Base-by-base conservation (phyloP, 2,113 vertebrate species). In the Neoarius graeffei region DNA sequence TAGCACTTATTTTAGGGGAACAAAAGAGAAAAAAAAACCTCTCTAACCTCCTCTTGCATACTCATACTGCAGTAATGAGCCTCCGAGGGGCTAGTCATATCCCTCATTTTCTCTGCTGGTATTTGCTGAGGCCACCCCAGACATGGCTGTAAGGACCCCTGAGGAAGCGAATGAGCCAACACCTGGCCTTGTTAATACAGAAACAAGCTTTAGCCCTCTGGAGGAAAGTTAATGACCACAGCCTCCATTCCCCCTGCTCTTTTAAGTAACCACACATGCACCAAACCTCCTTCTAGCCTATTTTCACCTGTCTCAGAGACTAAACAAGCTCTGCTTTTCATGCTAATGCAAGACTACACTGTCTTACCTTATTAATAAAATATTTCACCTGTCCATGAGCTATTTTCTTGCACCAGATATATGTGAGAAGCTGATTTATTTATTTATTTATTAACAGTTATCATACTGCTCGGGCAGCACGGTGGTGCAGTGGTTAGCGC, bases 31-130 rank as follows among this genome's bases (percentile, higher is more conserved):
- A 42, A 3, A 66, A 69, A 86, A 83, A 56, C 15, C 81, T 42
- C 69, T 88, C 87, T 35, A 52, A 87, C 62, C 85, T 66, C 57
- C 90, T 93, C 89, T 87, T 93, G 90, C 93, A 94, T 91, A 92
- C 91, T 90, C 89, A 92, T 90, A 85, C n/a, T 76, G 88, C 19
- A 17, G 88, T 94, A 94, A 94, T 94, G 93, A 93, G 92, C 92
- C 86, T 92, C 92, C 59, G 86, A 82, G 60, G 76, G 89, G 86
- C 82, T 76, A 66, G 89, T 90, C 89, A 88, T 83, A 88, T 67
- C 87, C 82, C 80, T 87, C 71, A 79, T 79, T 85, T 90, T 90
- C 86, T 79, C 85, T 84, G 19, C 87, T 91, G 90, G 85, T 89
- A 88, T 91, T 91, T 90, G 81, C 90, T 60, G 80, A 88, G 81